Evolutionary conservation across 2,888 invertebrate genomes (phyloP), one percentile per base, ranked within the genome.

Genomic region (Caprella mutica): DNA sequence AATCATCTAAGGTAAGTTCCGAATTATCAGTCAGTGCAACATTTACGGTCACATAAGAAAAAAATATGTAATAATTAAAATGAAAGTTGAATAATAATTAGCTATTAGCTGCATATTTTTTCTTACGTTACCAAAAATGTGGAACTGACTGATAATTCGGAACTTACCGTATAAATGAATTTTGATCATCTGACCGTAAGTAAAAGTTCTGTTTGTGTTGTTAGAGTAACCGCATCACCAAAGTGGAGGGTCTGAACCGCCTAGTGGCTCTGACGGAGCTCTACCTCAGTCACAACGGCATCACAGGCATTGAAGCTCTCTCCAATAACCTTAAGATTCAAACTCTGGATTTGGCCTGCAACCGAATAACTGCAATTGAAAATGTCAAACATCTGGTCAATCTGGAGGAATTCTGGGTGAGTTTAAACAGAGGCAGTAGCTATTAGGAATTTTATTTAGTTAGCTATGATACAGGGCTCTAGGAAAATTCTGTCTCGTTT

Each of bases 381-480:
- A 89, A 91, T 71, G 72, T 97, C 12, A 74, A 76, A 12, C 84
- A 86, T 71, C 78, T 98, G 68, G 71, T 68, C 2, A 76, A 82
- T n/a, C 76, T 99, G 65, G 84, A 90, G 70, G 98, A 98, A 73
- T 80, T 99, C 69, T 98, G 98, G 98, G 91, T 93, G 74, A 77
- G 77, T 40, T 52, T n/a, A n/a, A n/a, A n/a, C n/a, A n/a, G n/a
- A n/a, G n/a, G n/a, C n/a, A n/a, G n/a, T n/a, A n/a, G n/a, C n/a
- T n/a, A n/a, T n/a, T n/a, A n/a, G n/a, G n/a, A n/a, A n/a, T n/a
- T n/a, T n/a, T n/a, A n/a, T n/a, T n/a, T n/a, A n/a, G n/a, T n/a
- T n/a, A n/a, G n/a, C n/a, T n/a, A n/a, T n/a, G n/a, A n/a, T n/a
- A n/a, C n/a, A n/a, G n/a, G n/a, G n/a, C n/a, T n/a, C n/a, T n/a